Conservation (phyloP, 2,797 vertebrate genomes). For the Alcedo quadribrachys region DNA sequence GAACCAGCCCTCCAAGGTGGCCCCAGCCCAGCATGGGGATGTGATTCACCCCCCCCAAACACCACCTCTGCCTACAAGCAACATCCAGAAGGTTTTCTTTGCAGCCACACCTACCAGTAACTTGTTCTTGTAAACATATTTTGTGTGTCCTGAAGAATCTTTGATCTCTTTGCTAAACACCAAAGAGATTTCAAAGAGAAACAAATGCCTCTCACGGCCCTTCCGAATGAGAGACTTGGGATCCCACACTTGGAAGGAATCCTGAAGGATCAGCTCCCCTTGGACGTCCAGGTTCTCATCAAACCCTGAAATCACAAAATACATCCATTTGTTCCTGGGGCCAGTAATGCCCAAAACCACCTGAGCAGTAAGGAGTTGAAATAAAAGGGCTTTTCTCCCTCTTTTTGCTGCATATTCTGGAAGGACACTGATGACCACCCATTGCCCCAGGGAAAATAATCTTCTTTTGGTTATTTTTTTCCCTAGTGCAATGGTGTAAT, state of each 20-base stretch:
- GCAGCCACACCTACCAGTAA: constrained; percentile 86
- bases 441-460: neutral
- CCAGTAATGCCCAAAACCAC: neutral
- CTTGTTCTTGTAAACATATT: constrained; percentile 98
- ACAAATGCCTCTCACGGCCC: constrained; percentile 94
- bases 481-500: rapidly evolving
- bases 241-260: constrained; percentile 99
- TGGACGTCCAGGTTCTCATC: constrained; percentile 97
- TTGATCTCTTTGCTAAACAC: constrained; percentile 99
- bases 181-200: constrained; percentile 97
- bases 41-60: neutral
- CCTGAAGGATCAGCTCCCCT: constrained; percentile 96
- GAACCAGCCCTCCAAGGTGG: neutral
- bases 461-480: neutral
- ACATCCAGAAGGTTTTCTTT: neutral
- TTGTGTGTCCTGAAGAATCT: constrained; percentile 95
- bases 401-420: neutral
- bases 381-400: neutral
- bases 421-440: neutral
- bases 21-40: neutral
- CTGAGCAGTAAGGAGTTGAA: neutral
- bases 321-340: neutral
- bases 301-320: constrained; percentile 83
- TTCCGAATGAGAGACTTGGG: constrained; percentile 97
- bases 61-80: neutral